Evolutionary conservation across 1,140 invertebrate species (phyloP).

Genomic region (Mya arenaria): DNA sequence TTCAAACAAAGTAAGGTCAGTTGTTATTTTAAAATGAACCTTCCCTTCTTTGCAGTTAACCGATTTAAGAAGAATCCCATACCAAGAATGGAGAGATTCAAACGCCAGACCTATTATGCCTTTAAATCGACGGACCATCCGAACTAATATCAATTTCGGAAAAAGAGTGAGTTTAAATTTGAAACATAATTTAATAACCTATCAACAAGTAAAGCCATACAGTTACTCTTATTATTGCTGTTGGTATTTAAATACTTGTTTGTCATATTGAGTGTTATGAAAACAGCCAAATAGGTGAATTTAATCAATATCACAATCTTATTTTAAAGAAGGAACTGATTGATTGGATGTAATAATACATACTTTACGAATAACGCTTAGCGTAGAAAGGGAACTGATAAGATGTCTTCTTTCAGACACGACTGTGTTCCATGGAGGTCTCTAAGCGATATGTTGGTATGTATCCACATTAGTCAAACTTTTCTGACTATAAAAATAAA

Average conservation of each 20-base stretch:
- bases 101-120: constrained; percentile 95
- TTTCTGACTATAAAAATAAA: neutral
- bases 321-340: neutral
- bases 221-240: neutral
- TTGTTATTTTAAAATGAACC: constrained; percentile 50
- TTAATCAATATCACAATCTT: neutral
- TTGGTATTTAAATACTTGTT: no score
- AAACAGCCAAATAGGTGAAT: neutral
- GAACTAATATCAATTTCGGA: constrained; percentile 97
- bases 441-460: constrained; percentile 28
- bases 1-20: constrained; percentile 47
- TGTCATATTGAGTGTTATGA: neutral
- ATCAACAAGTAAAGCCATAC: neutral
- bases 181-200: neutral
- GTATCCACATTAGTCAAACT: neutral
- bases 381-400: neutral
- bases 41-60: neutral
- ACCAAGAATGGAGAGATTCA: constrained; percentile 76
- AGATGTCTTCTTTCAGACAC: neutral
- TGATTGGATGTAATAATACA: neutral
- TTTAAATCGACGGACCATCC: constrained; percentile 93
- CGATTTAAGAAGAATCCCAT: neutral
- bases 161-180: constrained; percentile 85
- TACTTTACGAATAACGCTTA: neutral
- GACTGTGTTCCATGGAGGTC: constrained; percentile 22